Evolutionary conservation across 2,888 invertebrate genomes (phyloP).

Genomic region (Conchocele bisecta): DNA sequence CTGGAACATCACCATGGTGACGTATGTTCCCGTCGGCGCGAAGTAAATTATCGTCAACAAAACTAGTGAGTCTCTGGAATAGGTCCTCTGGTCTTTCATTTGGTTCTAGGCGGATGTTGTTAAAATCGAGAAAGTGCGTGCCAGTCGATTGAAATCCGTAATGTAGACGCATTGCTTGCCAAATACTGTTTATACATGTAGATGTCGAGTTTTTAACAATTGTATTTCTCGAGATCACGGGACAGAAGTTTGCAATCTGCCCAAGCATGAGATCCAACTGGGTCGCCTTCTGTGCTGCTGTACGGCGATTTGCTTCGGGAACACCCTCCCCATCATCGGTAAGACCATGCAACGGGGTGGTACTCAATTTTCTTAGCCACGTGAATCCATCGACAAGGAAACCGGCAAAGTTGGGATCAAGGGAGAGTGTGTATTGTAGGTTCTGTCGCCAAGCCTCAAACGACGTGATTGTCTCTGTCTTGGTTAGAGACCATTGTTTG

Average conservation of each 20-base stretch:
- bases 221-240: conserved; percentile 34
- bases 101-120: conserved; percentile 27
- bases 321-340: conserved; percentile 36
- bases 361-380: conserved; percentile 44
- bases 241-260: conserved; percentile 37
- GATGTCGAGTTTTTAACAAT: conserved; percentile 43
- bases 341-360: conserved; percentile 29
- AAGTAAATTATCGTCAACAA: conserved; percentile 50
- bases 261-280: conserved; percentile 45
- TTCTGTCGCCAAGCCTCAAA: conserved; percentile 57
- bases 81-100: conserved; percentile 54
- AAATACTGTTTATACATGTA: not conserved
- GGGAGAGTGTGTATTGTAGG: conserved; percentile 41
- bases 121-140: conserved; percentile 44
- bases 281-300: conserved; percentile 32
- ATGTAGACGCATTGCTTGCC: conserved; percentile 34
- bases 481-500: conserved; percentile 58
- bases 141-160: conserved; percentile 19
- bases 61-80: conserved; percentile 44
- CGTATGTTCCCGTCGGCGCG: conserved; percentile 22
- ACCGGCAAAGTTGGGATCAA: conserved; percentile 41
- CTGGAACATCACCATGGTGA: conserved; percentile 35
- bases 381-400: conserved; percentile 41
- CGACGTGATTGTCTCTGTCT: conserved; percentile 51
- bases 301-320: conserved; percentile 14